These are phyloP conservation scores for Nezara viridula DNA, from an alignment of 2,888 invertebrate genomes.

Conservation along the genomic window DNA sequence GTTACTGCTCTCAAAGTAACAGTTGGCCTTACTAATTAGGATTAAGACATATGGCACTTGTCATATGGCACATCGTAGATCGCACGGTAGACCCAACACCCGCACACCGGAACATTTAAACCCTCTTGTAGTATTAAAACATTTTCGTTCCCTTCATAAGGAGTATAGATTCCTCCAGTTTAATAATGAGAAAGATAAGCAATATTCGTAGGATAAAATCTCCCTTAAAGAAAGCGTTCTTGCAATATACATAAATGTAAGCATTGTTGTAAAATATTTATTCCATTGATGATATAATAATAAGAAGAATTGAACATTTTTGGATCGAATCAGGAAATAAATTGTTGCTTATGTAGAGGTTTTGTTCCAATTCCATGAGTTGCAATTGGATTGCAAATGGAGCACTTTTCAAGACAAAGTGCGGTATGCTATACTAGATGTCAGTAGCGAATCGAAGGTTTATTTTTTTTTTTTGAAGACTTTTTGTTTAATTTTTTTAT, in stretches of 20 bases:
- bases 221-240: too few relatives aligned
- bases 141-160: neutral
- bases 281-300: neutral
- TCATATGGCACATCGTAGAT: constrained; percentile 57
- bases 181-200: neutral
- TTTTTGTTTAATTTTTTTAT: too few relatives aligned
- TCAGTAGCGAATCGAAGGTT: too few relatives aligned
- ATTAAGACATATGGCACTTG: constrained; percentile 61
- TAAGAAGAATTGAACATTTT: too few relatives aligned
- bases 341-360: too few relatives aligned
- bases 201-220: neutral
- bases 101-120: neutral
- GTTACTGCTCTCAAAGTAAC: constrained; percentile 53
- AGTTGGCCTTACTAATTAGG: constrained; percentile 59
- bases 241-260: neutral
- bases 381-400: too few relatives aligned
- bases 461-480: too few relatives aligned
- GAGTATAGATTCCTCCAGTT: neutral
- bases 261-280: neutral
- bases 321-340: too few relatives aligned
- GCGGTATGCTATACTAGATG: too few relatives aligned
- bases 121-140: neutral
- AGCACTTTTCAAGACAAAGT: too few relatives aligned
- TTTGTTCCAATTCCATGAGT: too few relatives aligned
- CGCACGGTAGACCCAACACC: neutral